These are phyloP conservation scores for Cerastoderma edule DNA, from an alignment of 2,888 invertebrate species.

Conservation along the genomic window DNA sequence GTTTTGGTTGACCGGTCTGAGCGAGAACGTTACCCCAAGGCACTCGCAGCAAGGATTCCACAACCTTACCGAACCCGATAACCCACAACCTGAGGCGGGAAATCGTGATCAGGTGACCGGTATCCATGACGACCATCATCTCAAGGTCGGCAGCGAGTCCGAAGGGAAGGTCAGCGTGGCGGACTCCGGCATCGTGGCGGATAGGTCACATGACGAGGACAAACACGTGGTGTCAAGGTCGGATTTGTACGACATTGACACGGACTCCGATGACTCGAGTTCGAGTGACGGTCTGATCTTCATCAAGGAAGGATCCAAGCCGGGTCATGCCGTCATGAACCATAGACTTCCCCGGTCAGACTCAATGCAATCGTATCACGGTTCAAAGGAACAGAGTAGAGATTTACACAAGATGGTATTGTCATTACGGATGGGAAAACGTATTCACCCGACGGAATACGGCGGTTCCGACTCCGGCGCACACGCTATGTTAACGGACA, in stretches of 20 bases:
- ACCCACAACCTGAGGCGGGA: background rate
- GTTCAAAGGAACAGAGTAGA: background rate
- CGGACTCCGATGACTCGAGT: slow-evolving; percentile 7
- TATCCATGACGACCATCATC: background rate
- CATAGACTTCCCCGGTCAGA: background rate
- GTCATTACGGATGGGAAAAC: background rate
- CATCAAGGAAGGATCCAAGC: slow-evolving; percentile 10
- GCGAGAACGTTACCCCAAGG: background rate
- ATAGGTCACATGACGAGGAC: slow-evolving; percentile 34
- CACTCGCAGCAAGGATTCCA: slow-evolving; percentile 10
- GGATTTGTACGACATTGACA: background rate
- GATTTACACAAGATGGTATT: background rate
- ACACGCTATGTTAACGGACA: too few species aligned
- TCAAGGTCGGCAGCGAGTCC: slow-evolving; percentile 19
- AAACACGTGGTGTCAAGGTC: background rate
- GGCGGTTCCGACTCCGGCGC: background rate
- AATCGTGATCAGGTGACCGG: background rate
- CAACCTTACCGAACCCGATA: slow-evolving; percentile 28
- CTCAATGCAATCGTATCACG: background rate
- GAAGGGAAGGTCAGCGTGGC: slow-evolving; percentile 51
- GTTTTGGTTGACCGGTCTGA: slow-evolving; percentile 72
- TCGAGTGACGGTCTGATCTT: slow-evolving; percentile 12
- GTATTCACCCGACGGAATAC: background rate
- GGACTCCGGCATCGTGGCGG: slow-evolving; percentile 49
- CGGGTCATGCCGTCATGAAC: background rate